Percentiles rank a stretch among this genome's conserved stretches.
These are phyloP conservation scores for Nettapus auritus DNA, from an alignment of 2,113 vertebrate genomes.

Conservation along the genomic window DNA sequence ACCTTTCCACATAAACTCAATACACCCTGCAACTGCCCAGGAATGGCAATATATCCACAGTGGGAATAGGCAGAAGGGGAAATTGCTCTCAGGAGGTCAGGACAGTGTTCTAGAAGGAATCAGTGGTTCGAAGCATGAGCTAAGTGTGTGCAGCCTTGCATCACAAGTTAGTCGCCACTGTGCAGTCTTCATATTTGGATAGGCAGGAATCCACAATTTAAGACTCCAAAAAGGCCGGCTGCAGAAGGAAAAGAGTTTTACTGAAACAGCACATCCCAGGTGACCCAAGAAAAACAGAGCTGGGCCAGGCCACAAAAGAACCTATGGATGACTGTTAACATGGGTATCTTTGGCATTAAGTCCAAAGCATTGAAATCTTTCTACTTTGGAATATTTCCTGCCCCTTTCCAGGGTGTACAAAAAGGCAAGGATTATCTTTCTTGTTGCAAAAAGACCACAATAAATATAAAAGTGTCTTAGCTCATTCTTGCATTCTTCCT, in stretches of 20 bases:
- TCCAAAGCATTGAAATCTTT: not conserved
- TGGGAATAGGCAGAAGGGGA: accelerated
- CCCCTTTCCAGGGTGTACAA: not conserved
- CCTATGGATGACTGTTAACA: not conserved
- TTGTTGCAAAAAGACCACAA: not conserved
- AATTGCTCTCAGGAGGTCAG: not conserved
- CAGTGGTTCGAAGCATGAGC: not conserved
- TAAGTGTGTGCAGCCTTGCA: not conserved
- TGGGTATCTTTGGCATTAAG: not conserved
- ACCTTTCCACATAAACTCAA: too few relatives aligned
- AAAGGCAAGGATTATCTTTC: not conserved
- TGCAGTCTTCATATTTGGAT: not conserved
- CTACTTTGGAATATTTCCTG: not conserved
- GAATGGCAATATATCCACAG: not conserved
- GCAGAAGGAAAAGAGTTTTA: not conserved
- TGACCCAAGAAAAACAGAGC: accelerated
- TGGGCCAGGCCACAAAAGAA: not conserved
- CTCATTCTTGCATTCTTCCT: not conserved
- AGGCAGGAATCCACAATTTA: not conserved
- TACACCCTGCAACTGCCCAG: too few relatives aligned
- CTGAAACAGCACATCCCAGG: not conserved
- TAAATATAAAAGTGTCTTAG: not conserved
- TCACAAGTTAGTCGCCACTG: not conserved
- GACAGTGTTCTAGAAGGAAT: not conserved
- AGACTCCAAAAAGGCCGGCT: not conserved